Percentiles rank a stretch among this genome's conserved stretches.
phyloP scores from a whole-genome alignment of 2,888 invertebrate species.

The Tricholauxania praeusta region DNA sequence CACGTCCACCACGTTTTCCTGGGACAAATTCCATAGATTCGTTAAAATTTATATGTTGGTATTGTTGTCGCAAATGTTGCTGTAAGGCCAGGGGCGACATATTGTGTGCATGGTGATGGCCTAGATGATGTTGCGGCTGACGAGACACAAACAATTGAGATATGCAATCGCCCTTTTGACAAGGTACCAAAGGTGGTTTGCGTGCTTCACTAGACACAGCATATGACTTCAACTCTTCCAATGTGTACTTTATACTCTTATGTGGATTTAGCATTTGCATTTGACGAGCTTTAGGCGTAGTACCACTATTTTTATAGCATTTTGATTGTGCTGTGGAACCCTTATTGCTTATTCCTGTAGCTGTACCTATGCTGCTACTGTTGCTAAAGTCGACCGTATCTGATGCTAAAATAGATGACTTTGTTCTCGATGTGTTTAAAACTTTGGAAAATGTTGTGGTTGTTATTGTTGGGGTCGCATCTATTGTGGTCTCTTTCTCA shows the following conservation, averaged over 20 bases:
- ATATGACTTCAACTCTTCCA: slow-evolving; percentile 56
- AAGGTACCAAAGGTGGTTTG: slow-evolving; percentile 58
- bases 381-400: slow-evolving; percentile 40
- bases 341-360: slow-evolving; percentile 27
- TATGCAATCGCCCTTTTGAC: slow-evolving; percentile 60
- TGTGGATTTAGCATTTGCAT: background rate
- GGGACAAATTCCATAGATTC: slow-evolving; percentile 58
- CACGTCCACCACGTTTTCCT: slow-evolving; percentile 55
- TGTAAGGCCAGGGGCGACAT: slow-evolving; percentile 41
- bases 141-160: slow-evolving; percentile 60
- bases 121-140: slow-evolving; percentile 46
- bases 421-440: background rate
- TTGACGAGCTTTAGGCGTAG: slow-evolving; percentile 1
- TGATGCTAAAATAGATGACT: background rate
- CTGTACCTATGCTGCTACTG: slow-evolving; percentile 10
- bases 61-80: slow-evolving; percentile 55
- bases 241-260: slow-evolving; percentile 50
- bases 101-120: slow-evolving; percentile 47
- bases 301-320: slow-evolving; percentile 1
- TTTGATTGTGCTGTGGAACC: background rate
- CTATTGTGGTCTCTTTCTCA: slow-evolving; percentile 23
- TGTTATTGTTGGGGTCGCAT: slow-evolving; percentile 14
- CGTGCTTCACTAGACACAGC: slow-evolving; percentile 52
- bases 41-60: slow-evolving; percentile 59
- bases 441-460: slow-evolving; percentile 7